Evolutionary conservation across 2,113 vertebrate genomes (phyloP).

Genomic region (Beaufortia kweichowensis): DNA sequence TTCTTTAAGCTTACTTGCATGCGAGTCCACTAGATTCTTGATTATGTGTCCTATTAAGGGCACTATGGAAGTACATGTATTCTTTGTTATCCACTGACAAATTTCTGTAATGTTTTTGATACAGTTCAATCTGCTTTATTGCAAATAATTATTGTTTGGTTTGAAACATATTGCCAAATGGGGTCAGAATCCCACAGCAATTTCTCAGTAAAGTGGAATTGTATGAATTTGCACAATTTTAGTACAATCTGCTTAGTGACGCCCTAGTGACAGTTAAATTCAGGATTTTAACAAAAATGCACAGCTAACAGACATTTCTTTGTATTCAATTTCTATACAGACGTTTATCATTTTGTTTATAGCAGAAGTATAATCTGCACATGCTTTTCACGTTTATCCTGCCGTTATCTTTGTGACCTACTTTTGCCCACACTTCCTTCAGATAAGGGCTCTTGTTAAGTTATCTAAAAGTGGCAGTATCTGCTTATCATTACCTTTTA

Average conservation of each 20-base stretch:
- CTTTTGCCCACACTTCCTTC: conserved; percentile 39
- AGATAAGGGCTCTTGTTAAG: conserved; percentile 39
- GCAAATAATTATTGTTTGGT: not conserved
- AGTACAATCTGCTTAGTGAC: too few species aligned
- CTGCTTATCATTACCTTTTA: conserved; percentile 45
- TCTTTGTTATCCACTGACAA: not conserved
- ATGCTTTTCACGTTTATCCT: conserved; percentile 13
- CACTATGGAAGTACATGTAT: conserved; percentile 3
- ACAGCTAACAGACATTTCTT: too few species aligned
- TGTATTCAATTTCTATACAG: too few species aligned
- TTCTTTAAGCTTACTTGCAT: too few species aligned
- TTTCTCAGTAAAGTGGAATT: too few species aligned
- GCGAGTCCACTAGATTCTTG: not conserved
- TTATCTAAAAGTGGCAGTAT: conserved; percentile 39
- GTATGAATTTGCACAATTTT: too few species aligned
- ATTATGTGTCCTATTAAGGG: not conserved
- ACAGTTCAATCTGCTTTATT: not conserved
- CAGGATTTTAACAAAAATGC: too few species aligned
- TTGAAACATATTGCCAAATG: not conserved
- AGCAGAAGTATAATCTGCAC: conserved; percentile 11
- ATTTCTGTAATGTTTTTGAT: not conserved
- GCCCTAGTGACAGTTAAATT: too few species aligned
- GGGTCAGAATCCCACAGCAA: too few species aligned
- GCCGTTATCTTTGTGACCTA: conserved; percentile 39
- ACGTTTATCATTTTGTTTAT: not conserved